Evolutionary conservation across 2,113 vertebrate species (phyloP).

Genomic region (Phalacrocorax brasilianus): DNA sequence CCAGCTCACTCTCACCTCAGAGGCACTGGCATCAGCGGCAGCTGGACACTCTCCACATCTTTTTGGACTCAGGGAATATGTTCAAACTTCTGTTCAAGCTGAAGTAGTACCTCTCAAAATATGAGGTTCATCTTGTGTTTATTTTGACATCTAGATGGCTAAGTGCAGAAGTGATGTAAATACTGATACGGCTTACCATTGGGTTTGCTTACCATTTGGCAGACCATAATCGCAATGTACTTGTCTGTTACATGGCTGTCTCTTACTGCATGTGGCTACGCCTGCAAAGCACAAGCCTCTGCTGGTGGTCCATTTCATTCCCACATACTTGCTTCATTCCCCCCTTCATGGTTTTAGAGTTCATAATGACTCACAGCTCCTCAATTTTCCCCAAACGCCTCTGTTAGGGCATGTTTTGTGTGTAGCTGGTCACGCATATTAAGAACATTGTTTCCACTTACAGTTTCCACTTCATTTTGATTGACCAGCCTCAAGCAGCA

Average conservation of each 20-base stretch:
- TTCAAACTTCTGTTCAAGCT: not conserved
- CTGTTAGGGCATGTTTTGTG: not conserved
- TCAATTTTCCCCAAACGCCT: not conserved
- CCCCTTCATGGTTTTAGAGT: not conserved
- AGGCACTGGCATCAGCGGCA: rapidly evolving
- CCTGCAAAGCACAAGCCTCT: not conserved
- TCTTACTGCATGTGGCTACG: rapidly evolving
- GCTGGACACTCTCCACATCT: not conserved
- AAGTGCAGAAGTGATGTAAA: not conserved
- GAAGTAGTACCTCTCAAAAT: not conserved
- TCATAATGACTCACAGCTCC: not conserved
- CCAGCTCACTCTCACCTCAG: not conserved
- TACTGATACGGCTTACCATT: not conserved
- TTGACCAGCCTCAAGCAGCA: not conserved
- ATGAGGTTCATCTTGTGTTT: not conserved
- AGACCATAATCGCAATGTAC: not conserved
- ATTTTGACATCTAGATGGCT: not conserved
- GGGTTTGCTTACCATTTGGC: not conserved
- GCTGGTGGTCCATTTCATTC: not conserved
- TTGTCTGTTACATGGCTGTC: rapidly evolving
- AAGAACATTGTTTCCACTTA: not conserved
- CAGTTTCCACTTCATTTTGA: not conserved
- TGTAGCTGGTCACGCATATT: rapidly evolving
- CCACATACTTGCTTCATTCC: not conserved
- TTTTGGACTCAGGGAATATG: not conserved